Conservation (phyloP, 2,888 invertebrate genomes). For the Drosophila gaucha region DNA sequence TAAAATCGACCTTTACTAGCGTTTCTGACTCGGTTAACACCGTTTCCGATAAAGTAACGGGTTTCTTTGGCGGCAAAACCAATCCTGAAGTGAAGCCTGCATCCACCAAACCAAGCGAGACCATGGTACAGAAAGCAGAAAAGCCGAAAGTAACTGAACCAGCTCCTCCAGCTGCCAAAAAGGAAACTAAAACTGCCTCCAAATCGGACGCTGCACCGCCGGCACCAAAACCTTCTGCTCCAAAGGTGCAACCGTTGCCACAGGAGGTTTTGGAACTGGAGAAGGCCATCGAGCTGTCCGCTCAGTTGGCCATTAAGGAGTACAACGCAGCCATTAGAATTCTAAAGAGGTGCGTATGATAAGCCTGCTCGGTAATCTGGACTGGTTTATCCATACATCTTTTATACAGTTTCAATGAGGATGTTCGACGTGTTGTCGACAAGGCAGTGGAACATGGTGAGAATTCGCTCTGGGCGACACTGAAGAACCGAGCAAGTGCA, state of each 20-base stretch:
- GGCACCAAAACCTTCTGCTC: conserved; percentile 11
- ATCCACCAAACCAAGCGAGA: conserved; percentile 8
- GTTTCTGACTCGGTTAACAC: conserved; percentile 67
- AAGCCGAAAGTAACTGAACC: conserved; percentile 28
- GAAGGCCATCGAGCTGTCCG: conserved; percentile 86
- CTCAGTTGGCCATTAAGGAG: conserved; percentile 88
- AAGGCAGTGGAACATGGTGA: conserved; percentile 87
- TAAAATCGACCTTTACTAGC: conserved; percentile 65
- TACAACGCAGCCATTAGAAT: conserved; percentile 88
- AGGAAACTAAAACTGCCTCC: conserved; percentile 47
- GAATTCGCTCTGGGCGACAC: conserved; percentile 86
- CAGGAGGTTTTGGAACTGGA: conserved; percentile 86
- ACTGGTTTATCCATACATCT: not conserved
- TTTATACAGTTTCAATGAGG: conserved; percentile 84
- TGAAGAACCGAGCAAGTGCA: conserved; percentile 87
- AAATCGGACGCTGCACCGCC: conserved; percentile 16
- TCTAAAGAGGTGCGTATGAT: conserved; percentile 84
- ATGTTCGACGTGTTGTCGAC: conserved; percentile 87
- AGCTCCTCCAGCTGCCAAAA: conserved; percentile 43
- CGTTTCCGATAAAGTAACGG: conserved; percentile 77
- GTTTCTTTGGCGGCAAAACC: conserved; percentile 73
- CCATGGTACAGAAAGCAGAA: conserved; percentile 21
- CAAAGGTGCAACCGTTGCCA: conserved; percentile 82
- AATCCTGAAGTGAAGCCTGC: conserved; percentile 35
- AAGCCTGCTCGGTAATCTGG: too few species aligned